A percentile compares a stretch with the other conserved stretches of the same genome.
phyloP scores from a whole-genome alignment of 35 echinoderm and acorn worm genomes.

The Holothuria glaberrima region DNA sequence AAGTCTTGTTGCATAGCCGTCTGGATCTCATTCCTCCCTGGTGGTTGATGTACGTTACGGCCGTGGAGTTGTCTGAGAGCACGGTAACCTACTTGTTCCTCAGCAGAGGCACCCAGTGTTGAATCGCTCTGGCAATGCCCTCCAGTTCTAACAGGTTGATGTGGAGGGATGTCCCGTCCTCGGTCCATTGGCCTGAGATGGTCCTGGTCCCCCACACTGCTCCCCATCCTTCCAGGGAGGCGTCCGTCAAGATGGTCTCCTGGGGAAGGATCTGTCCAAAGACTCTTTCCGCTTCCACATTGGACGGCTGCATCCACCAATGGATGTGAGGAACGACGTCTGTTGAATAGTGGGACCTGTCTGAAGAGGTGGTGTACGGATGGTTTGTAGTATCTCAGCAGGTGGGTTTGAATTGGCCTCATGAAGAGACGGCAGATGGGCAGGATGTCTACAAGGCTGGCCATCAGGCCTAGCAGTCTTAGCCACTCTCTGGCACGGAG shows the following conservation, averaged over 20 bases:
- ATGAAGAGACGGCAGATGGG: not conserved
- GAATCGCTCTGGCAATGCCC: not conserved
- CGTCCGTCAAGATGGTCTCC: too few species aligned
- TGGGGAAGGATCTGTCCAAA: too few species aligned
- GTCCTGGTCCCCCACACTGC: too few species aligned
- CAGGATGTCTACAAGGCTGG: not conserved
- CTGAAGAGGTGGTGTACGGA: not conserved
- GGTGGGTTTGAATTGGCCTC: not conserved
- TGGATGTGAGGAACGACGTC: not conserved
- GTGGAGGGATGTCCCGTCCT: not conserved
- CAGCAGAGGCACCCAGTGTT: too few species aligned
- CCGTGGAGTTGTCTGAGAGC: not conserved
- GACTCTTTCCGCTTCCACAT: too few species aligned
- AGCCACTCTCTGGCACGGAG: not conserved
- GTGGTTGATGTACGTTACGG: conserved; percentile 42
- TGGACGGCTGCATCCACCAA: not conserved
- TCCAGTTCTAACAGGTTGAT: not conserved
- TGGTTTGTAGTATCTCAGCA: not conserved
- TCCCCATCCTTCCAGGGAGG: not conserved
- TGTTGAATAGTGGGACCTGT: not conserved
- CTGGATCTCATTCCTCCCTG: not conserved
- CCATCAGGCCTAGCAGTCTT: not conserved
- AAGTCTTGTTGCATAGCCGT: not conserved
- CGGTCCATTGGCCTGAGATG: not conserved
- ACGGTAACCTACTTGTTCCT: not conserved